Base-by-base conservation (phyloP, 2,888 invertebrate genomes). In the Odontothrips loti region DNA sequence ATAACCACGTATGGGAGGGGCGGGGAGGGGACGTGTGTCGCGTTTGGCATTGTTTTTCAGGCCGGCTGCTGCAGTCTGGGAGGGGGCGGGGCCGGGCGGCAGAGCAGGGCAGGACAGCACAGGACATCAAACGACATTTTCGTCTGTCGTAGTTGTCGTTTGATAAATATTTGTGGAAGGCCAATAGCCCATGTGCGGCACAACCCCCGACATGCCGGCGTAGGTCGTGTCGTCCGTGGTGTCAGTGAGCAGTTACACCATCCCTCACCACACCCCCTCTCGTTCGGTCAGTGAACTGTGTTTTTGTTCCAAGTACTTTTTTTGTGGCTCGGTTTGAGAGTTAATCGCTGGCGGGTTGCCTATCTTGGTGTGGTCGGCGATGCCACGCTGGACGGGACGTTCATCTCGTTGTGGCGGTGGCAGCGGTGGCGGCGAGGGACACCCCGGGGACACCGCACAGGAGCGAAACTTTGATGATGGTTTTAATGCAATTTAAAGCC, bases 401-500 rank as follows among this genome's bases (percentile, higher is more conserved):
- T 43, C 34, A 43, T 43, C 34, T 43, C 34, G 34, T 43, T 43
- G 34, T 43, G 34, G 34, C 34, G 34, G 17, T 11, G 58, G 58
- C 17, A 15, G 1, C 15, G 51, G 51, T 2, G 51, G 3, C 15
- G 51, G 51, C 15, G 20, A 10, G 58, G 58, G 68, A 12, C 68
- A 27, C 27, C 23, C 68, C 23, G 27, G 23, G 68, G 23, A 75
- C 68, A 75, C 68, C 68, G 68, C 68, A 43, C 3, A 75, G 68
- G 68, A 75, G 68, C 68, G 68, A 75, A 75, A 75, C 68, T 75
- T 75, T 75, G 68, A 75, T 75, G 68, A 75, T 75, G 68, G 68
- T 75, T 75, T 75, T 75, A 75, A 75, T 75, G 68, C 68, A 75
- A 75, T 75, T 75, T 75, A 75, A 75, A 75, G 68, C 68, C 68